phyloP scores from a whole-genome alignment of 1,140 invertebrate genomes.

The Drosophila ogumai region DNA sequence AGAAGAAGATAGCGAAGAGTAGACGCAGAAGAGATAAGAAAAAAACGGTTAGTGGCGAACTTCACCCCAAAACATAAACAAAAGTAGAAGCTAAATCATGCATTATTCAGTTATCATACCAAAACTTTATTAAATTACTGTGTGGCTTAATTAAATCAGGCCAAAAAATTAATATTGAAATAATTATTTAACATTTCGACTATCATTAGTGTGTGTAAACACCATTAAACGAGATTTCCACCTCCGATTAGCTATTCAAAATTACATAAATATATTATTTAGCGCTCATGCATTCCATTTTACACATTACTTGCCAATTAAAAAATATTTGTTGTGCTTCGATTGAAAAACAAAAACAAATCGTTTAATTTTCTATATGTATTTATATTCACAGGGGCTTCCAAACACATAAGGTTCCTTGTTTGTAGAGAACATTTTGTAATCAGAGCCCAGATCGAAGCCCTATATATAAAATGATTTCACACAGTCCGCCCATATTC shows the following conservation, averaged over 20 bases:
- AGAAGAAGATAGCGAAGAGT: conserved; percentile 19
- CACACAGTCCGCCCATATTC: conserved; percentile 89
- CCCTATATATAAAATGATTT: conserved; percentile 86
- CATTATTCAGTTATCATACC: neutral
- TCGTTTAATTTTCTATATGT: conserved; percentile 45
- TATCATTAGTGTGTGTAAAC: conserved; percentile 2
- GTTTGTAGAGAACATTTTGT: conserved; percentile 57
- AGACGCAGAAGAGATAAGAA: conserved; percentile 30
- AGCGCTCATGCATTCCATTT: conserved; percentile 38
- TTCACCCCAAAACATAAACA: conserved; percentile 39
- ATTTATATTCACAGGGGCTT: conserved; percentile 61
- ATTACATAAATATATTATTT: conserved; percentile 38
- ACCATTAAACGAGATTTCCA: conserved; percentile 30
- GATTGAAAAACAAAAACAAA: conserved; percentile 51
- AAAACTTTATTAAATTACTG: neutral
- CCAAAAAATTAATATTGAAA: neutral
- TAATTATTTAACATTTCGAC: conserved; percentile 1
- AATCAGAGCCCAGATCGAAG: conserved; percentile 52
- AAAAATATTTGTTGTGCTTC: conserved; percentile 28
- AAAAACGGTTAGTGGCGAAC: conserved; percentile 62
- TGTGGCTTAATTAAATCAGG: neutral
- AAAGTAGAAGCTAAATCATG: conserved; percentile 1
- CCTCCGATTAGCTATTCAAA: conserved; percentile 32
- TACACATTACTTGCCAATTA: conserved; percentile 61
- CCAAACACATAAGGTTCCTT: conserved; percentile 65